phyloP scores from a whole-genome alignment of 2,113 vertebrate species.

The Tor tambroides region DNA sequence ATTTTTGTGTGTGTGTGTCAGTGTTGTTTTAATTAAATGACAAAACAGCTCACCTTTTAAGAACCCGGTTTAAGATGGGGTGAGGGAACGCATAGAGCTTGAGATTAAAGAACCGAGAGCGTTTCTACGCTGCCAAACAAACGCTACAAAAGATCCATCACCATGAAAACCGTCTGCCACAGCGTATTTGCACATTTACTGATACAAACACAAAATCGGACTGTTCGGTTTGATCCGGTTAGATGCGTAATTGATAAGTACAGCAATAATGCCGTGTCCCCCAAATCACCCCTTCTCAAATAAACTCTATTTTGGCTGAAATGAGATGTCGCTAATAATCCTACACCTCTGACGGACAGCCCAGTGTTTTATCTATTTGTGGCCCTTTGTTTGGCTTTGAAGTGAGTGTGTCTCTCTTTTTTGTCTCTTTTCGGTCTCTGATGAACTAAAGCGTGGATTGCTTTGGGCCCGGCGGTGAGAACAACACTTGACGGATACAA shows the following conservation, averaged over 20 bases:
- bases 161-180: conserved; percentile 6
- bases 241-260: conserved; percentile 25
- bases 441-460: conserved; percentile 50
- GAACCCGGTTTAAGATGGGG: background rate
- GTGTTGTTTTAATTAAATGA: conserved; percentile 11
- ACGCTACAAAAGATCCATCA: conserved; percentile 14
- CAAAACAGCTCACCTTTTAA: conserved; percentile 3
- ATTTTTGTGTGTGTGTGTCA: background rate
- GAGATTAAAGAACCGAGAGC: background rate
- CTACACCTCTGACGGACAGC: conserved; percentile 52
- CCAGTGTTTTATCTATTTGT: conserved; percentile 74
- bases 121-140: background rate
- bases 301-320: conserved; percentile 66
- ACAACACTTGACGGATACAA: conserved; percentile 81
- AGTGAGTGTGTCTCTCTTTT: conserved; percentile 74
- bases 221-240: background rate
- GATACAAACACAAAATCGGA: conserved; percentile 16
- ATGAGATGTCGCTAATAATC: conserved; percentile 77
- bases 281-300: background rate
- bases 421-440: conserved; percentile 41
- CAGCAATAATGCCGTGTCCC: conserved; percentile 42
- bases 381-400: conserved; percentile 77
- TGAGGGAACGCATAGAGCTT: conserved; percentile 8
- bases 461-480: conserved; percentile 71
- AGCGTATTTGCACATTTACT: background rate